Evolutionary conservation across 53 echinoderm and acorn worm genomes (phyloP).

Genomic region (Apostichopus leukothele): DNA sequence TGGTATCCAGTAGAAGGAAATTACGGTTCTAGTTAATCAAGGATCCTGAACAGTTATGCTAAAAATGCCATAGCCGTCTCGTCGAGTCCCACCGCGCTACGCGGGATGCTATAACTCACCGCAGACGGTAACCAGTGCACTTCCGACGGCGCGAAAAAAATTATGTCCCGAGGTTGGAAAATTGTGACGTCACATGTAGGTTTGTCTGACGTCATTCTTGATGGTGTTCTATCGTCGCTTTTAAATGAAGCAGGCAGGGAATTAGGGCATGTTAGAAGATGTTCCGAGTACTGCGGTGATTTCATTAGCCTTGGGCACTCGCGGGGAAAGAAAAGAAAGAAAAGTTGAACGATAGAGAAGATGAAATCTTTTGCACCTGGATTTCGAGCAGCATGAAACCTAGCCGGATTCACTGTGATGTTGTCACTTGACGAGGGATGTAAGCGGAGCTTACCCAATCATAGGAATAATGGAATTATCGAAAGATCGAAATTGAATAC

Average conservation of each 20-base stretch:
- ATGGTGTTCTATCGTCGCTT: conserved; percentile 36
- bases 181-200: conserved; percentile 41
- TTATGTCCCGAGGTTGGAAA: conserved; percentile 41
- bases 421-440: conserved; percentile 3
- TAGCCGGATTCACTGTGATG: conserved; percentile 32
- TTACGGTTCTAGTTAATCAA: too few species aligned
- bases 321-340: not conserved
- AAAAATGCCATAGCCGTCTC: conserved; percentile 36
- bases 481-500: not conserved
- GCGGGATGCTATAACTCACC: conserved; percentile 35
- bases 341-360: not conserved
- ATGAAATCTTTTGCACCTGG: conserved; percentile 30
- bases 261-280: conserved; percentile 41
- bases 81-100: conserved; percentile 24
- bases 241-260: conserved; percentile 46
- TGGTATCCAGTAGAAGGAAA: too few species aligned
- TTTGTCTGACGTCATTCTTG: conserved; percentile 45
- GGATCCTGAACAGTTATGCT: conserved; percentile 22
- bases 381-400: conserved; percentile 25
- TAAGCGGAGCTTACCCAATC: conserved; percentile 27
- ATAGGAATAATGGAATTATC: conserved; percentile 2
- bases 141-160: conserved; percentile 44
- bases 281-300: conserved; percentile 19
- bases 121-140: conserved; percentile 44
- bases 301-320: conserved; percentile 45